These are phyloP conservation scores for Aurelia sp. DNA, from an alignment of 30 jellyfish, hydroid and myxozoan genomes.

Conservation along the genomic window DNA sequence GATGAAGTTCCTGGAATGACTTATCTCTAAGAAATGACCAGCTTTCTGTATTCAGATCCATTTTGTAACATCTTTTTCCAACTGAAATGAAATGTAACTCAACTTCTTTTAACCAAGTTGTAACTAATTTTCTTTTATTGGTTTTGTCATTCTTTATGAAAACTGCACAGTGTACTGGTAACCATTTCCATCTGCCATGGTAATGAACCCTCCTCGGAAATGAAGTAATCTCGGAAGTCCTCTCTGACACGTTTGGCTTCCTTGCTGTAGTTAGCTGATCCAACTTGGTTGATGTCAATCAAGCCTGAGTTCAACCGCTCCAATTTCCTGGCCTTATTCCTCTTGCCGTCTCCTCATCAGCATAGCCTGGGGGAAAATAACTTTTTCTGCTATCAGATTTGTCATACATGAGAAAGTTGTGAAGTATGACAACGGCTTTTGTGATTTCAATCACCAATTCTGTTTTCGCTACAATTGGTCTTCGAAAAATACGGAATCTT, in stretches of 20 bases:
- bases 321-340: constrained; percentile 82
- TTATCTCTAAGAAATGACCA: background rate
- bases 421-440: constrained; percentile 70
- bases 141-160: constrained; percentile 44
- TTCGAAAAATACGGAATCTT: constrained; percentile 62
- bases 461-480: constrained; percentile 71
- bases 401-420: constrained; percentile 68
- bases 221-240: constrained; percentile 71
- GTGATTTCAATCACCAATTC: constrained; percentile 51
- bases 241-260: constrained; percentile 79
- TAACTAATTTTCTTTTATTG: background rate
- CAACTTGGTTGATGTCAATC: constrained; percentile 40
- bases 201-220: constrained; percentile 59
- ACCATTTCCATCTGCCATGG: constrained; percentile 79
- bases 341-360: constrained; percentile 67
- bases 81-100: too few species aligned
- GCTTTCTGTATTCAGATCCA: background rate
- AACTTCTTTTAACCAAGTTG: too few species aligned
- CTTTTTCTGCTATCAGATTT: constrained; percentile 40
- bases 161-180: constrained; percentile 39
- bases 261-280: constrained; percentile 59
- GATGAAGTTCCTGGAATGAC: too few species aligned
- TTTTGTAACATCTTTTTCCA: too few species aligned
- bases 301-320: constrained; percentile 63
- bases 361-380: constrained; percentile 64